Evolutionary conservation across 2,888 invertebrate genomes (phyloP), one percentile per base, ranked within the genome.

Genomic region (Himalopsyche japonica): DNA sequence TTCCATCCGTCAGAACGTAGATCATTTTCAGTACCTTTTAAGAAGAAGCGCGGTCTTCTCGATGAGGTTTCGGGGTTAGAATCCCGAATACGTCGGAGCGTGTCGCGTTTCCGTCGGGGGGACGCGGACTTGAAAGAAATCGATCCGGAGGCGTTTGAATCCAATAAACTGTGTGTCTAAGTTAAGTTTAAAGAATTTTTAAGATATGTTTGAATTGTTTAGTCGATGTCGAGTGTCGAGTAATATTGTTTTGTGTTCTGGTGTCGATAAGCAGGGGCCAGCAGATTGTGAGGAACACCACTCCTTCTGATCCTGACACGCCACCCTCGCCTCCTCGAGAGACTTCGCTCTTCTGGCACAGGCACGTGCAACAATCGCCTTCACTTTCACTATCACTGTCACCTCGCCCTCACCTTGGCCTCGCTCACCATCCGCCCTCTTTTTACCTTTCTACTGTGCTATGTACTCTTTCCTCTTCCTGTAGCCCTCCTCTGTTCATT

Each of bases 251-350:
- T 77, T 30, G 32, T 80, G 49, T 57, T 48, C 47, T 24, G 47
- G 80, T 84, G 81, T 84, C 81, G 79, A 47, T 84, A 84, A 79
- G 78, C 84, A 84, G 84, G 84, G 84, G 85, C 79, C 83, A 85
- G 82, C 85, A 83, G 85, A 82, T 83, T 76, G 83, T 85, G 81
- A 81, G 83, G 81, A 83, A 85, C 79, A 81, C 83, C 80, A 85
- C 82, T 81, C 81, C 80, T 83, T 83, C 85, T 81, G 85, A 81
- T 85, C 82, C 82, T 81, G 83, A 83, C 85, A 83, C 79, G 83
- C 81, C 83, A 82, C 85, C 82, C 85, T 85, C 85, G 85, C 85
- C 82, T 85, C 85, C 85, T 78, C 82, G 82, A 80, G 82, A 85
- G 82, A 85, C 82, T 78, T 81, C 85, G 82, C 85, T 82, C 85